phyloP scores from a whole-genome alignment of 1,140 invertebrate species.

The Lethocerus indicus region DNA sequence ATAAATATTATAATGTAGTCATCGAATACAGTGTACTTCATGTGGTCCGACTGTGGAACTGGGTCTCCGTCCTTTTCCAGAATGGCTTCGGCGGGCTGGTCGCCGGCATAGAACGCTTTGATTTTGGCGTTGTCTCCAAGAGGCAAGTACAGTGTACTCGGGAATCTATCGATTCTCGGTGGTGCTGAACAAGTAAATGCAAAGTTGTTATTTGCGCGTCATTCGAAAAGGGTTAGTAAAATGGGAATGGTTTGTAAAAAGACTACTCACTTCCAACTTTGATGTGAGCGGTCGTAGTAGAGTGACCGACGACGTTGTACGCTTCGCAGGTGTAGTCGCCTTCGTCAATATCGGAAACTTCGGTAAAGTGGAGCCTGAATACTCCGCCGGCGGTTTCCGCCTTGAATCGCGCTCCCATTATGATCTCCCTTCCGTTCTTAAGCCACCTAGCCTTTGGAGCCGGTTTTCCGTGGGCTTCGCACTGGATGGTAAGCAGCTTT shows the following conservation, averaged over 20 bases:
- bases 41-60: conserved; percentile 36
- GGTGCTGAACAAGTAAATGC: conserved; percentile 41
- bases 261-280: conserved; percentile 64
- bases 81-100: conserved; percentile 74
- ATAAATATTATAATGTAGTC: conserved; percentile 90
- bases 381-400: conserved; percentile 58
- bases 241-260: neutral
- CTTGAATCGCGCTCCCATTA: conserved; percentile 48
- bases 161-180: conserved; percentile 84
- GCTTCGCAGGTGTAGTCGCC: conserved; percentile 95
- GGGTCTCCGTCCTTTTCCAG: conserved; percentile 71
- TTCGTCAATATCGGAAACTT: conserved; percentile 81
- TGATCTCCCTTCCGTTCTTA: conserved; percentile 74
- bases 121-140: conserved; percentile 92
- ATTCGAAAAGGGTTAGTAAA: neutral
- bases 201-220: neutral
- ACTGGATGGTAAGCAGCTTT: conserved; percentile 53
- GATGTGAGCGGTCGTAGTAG: conserved; percentile 65
- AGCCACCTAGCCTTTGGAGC: conserved; percentile 79
- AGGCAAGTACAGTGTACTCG: conserved; percentile 72
- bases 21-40: conserved; percentile 90
- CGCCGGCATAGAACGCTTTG: conserved; percentile 83
- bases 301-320: conserved; percentile 77
- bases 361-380: conserved; percentile 74
- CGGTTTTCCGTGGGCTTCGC: conserved; percentile 75